phyloP scores from a whole-genome alignment of 1,140 invertebrate species.

The Drosophila parvula region DNA sequence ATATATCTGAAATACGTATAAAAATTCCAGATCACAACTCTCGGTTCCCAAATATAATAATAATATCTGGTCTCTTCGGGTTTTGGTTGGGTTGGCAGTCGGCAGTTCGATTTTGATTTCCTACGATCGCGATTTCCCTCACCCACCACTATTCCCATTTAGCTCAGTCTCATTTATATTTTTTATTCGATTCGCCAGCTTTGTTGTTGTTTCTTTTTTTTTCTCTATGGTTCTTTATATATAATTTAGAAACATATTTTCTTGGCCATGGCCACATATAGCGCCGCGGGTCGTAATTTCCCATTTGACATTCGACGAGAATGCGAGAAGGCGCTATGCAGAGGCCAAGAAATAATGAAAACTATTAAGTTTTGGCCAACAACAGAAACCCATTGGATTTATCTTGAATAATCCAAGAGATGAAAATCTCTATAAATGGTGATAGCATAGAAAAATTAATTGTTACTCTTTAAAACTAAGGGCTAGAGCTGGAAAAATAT shows the following conservation, averaged over 20 bases:
- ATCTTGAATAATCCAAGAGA: background rate
- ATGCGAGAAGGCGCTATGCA: conserved; percentile 17
- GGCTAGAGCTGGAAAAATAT: too few species aligned
- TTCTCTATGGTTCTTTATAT: background rate
- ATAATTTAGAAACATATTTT: conserved; percentile 36
- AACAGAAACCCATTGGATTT: background rate
- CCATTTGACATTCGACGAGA: conserved; percentile 57
- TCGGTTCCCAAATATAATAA: conserved; percentile 5
- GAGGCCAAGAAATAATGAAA: conserved; percentile 51
- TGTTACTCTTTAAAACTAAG: too few species aligned
- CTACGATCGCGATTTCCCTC: background rate
- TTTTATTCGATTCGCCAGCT: conserved; percentile 50
- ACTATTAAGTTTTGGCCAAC: conserved; percentile 9
- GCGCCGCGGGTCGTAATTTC: conserved; percentile 38
- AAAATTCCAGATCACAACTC: conserved; percentile 1
- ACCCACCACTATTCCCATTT: background rate
- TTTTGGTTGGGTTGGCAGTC: conserved; percentile 11
- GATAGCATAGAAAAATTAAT: too few species aligned
- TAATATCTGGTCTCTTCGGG: background rate
- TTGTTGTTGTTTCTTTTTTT: conserved; percentile 21
- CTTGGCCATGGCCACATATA: conserved; percentile 55
- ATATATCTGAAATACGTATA: conserved; percentile 29
- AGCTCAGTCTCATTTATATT: conserved; percentile 36
- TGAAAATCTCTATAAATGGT: conserved; percentile 1
- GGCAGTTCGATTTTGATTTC: conserved; percentile 43